Evolutionary conservation across 2,888 invertebrate genomes (phyloP).

Genomic region (Camponotus fellah): DNA sequence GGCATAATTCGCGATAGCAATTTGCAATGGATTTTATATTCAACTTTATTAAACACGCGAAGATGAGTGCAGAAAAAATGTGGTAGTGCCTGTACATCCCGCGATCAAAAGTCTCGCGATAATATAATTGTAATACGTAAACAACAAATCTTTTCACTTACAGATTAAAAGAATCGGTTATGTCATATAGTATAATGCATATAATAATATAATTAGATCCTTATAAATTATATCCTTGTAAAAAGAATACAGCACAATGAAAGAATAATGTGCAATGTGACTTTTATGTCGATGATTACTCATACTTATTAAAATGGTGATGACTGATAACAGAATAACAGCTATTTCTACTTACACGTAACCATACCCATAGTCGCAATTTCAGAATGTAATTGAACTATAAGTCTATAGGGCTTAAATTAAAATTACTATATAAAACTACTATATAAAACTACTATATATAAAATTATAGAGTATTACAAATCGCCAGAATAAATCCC

Average conservation of each 20-base stretch:
- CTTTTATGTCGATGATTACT: background rate
- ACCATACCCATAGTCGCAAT: background rate
- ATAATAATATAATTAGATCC: background rate
- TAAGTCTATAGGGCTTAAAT: background rate
- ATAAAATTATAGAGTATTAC: background rate
- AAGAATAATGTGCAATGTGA: background rate
- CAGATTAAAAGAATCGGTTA: background rate
- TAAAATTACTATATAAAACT: background rate
- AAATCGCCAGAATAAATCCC: background rate
- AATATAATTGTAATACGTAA: background rate
- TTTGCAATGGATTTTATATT: slow-evolving; percentile 7
- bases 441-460: background rate
- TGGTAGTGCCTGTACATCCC: background rate
- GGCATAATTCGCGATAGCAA: slow-evolving; percentile 2
- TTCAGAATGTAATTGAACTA: background rate
- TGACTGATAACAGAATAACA: slow-evolving; percentile 8
- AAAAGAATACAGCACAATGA: too few species aligned
- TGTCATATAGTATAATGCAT: background rate
- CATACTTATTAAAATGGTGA: slow-evolving; percentile 3
- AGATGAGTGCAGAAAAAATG: background rate
- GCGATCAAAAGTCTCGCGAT: background rate
- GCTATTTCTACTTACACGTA: slow-evolving; percentile 37
- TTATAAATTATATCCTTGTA: background rate
- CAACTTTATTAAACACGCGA: background rate
- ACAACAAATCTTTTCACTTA: background rate